Evolutionary conservation across 2,888 invertebrate species (phyloP).

Genomic region (Agrochola macilenta): DNA sequence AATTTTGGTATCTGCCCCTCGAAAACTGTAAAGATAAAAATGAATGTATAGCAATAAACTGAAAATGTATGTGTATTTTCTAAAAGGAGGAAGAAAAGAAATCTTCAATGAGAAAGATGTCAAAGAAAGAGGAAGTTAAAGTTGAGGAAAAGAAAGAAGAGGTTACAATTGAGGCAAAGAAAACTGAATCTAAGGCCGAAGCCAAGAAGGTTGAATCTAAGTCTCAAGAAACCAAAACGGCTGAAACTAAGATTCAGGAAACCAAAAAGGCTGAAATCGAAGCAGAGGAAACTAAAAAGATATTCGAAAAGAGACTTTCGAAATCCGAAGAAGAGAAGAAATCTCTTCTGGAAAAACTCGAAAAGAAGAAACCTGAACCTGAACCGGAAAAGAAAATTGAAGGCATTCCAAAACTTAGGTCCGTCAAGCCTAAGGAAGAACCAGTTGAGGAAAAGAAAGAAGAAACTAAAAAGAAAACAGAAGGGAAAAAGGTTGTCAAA

Average conservation of each 20-base stretch:
- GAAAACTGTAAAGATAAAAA: background rate
- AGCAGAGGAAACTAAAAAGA: constrained; percentile 87
- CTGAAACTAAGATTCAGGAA: constrained; percentile 82
- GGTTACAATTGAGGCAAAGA: constrained; percentile 77
- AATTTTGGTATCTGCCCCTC: background rate
- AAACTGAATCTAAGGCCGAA: constrained; percentile 78
- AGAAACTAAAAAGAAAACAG: constrained; percentile 85
- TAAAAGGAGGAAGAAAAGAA: constrained; percentile 81
- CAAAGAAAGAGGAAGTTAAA: constrained; percentile 83
- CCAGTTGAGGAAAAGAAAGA: constrained; percentile 86
- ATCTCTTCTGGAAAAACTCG: constrained; percentile 87
- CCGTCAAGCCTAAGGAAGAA: constrained; percentile 89
- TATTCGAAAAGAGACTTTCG: constrained; percentile 86
- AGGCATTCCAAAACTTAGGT: constrained; percentile 91
- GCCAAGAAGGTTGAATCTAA: constrained; percentile 82
- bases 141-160: constrained; percentile 77
- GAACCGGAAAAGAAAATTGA: constrained; percentile 91
- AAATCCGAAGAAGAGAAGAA: constrained; percentile 89
- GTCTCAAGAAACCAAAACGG: constrained; percentile 77
- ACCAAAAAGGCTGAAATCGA: constrained; percentile 82
- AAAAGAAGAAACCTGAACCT: constrained; percentile 88
- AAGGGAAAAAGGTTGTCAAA: constrained; percentile 86
- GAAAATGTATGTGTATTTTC: constrained; percentile 10
- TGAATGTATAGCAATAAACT: background rate
- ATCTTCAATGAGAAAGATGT: constrained; percentile 78